Percentiles rank a stretch among this genome's conserved stretches.
Conservation (phyloP, 2,888 invertebrate species). For the Chaetogeoica ovagalla region DNA sequence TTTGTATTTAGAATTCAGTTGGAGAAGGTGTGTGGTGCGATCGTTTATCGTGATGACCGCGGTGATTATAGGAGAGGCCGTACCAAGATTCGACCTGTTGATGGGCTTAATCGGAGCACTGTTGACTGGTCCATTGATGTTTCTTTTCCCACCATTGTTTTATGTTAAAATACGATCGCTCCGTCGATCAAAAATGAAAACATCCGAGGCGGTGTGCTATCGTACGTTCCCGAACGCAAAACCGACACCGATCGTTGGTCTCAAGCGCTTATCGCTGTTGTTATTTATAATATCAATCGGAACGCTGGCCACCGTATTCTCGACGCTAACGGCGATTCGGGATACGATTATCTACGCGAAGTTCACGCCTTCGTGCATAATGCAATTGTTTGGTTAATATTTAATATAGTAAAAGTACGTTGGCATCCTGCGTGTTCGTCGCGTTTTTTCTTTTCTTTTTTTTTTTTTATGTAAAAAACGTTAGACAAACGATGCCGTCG, state of each 20-base stretch:
- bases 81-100: constrained; percentile 83
- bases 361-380: constrained; percentile 74
- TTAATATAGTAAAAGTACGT: neutral
- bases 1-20: constrained; percentile 73
- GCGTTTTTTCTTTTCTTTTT: too few species aligned
- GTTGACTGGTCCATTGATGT: constrained; percentile 79
- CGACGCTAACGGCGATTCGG: constrained; percentile 73
- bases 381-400: constrained; percentile 61
- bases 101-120: constrained; percentile 86
- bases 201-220: constrained; percentile 30
- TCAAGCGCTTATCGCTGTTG: constrained; percentile 60
- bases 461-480: too few species aligned
- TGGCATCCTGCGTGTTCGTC: too few species aligned
- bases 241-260: constrained; percentile 52
- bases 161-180: constrained; percentile 71
- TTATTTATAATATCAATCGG: constrained; percentile 67
- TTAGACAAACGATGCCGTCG: too few species aligned
- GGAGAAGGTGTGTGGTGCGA: constrained; percentile 72
- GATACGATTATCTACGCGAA: constrained; percentile 68
- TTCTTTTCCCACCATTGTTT: constrained; percentile 80
- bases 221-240: constrained; percentile 32
- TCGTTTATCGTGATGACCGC: constrained; percentile 71
- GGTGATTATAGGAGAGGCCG: constrained; percentile 76
- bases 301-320: constrained; percentile 67
- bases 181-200: constrained; percentile 55